These are phyloP conservation scores for Etheostoma cragini DNA, from an alignment of 2,113 vertebrate species.

Conservation along the genomic window DNA sequence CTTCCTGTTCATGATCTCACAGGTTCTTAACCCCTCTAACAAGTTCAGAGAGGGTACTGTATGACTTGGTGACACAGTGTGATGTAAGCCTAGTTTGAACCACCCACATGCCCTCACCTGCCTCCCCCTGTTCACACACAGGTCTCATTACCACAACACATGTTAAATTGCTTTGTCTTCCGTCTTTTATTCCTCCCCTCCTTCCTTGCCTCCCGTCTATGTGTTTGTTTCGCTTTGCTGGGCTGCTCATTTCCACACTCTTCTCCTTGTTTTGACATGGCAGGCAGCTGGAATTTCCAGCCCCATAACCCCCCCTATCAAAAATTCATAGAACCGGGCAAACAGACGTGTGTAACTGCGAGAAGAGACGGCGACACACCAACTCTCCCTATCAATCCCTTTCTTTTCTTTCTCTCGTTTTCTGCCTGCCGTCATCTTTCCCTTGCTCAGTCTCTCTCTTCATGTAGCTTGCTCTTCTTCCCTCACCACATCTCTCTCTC, in stretches of 20 bases:
- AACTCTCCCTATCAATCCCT: constrained; percentile 57
- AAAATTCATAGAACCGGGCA: constrained; percentile 78
- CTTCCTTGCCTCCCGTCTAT: constrained; percentile 15
- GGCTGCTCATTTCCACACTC: constrained; percentile 68
- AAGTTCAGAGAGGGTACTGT: background rate
- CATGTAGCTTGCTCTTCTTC: constrained; percentile 50
- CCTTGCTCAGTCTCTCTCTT: constrained; percentile 48
- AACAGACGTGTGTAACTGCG: constrained; percentile 46
- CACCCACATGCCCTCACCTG: constrained; percentile 11
- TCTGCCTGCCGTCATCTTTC: constrained; percentile 72
- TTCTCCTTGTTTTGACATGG: constrained; percentile 62
- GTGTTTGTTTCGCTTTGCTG: constrained; percentile 63
- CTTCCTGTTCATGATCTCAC: constrained; percentile 6
- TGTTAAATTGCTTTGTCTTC: constrained; percentile 50
- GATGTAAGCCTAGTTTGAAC: constrained; percentile 13
- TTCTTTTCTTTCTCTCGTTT: constrained; percentile 56
- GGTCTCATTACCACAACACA: constrained; percentile 64
- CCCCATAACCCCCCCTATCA: constrained; percentile 71
- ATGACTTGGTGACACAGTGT: background rate
- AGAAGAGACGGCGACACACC: constrained; percentile 46
- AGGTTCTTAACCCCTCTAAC: background rate
- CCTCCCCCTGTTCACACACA: constrained; percentile 18
- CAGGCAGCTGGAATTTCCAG: constrained; percentile 71
- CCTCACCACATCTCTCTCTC: constrained; percentile 53
- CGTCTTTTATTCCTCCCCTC: constrained; percentile 14